Conservation (phyloP, 1,140 invertebrate genomes). For the Belonocnema kinseyi region DNA sequence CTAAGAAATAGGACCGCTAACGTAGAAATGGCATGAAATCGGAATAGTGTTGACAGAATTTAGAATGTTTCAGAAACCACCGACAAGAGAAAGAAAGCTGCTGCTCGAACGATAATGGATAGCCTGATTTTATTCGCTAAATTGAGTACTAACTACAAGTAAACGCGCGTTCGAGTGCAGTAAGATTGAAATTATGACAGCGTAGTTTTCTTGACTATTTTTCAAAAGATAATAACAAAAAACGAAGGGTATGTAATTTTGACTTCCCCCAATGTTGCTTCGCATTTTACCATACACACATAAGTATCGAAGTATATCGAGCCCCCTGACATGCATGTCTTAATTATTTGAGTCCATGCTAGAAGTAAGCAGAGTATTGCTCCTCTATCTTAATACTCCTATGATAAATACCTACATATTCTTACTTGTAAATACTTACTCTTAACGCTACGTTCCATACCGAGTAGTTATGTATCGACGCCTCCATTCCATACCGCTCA, state of each 20-base stretch:
- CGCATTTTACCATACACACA: slow-evolving; percentile 62
- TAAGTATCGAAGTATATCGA: slow-evolving; percentile 49
- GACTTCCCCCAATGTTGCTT: slow-evolving; percentile 69
- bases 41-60: slow-evolving; percentile 42
- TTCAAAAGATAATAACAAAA: slow-evolving; percentile 51
- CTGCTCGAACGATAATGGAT: slow-evolving; percentile 35
- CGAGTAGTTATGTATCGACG: slow-evolving; percentile 20
- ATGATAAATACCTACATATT: slow-evolving; percentile 47
- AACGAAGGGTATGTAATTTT: slow-evolving; percentile 69
- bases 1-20: not conserved
- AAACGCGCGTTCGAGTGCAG: slow-evolving; percentile 24
- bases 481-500: too few relatives aligned
- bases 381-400: slow-evolving; percentile 47
- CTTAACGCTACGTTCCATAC: slow-evolving; percentile 37
- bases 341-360: slow-evolving; percentile 59
- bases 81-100: slow-evolving; percentile 39
- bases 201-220: slow-evolving; percentile 37
- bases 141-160: not conserved
- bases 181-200: slow-evolving; percentile 17
- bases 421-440: slow-evolving; percentile 59
- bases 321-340: slow-evolving; percentile 61
- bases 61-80: slow-evolving; percentile 56
- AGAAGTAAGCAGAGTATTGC: slow-evolving; percentile 56
- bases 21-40: slow-evolving; percentile 14
- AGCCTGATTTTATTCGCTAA: slow-evolving; percentile 17